These are phyloP conservation scores for Creontiades dilutus DNA, from an alignment of 2,888 invertebrate species.

Conservation along the genomic window DNA sequence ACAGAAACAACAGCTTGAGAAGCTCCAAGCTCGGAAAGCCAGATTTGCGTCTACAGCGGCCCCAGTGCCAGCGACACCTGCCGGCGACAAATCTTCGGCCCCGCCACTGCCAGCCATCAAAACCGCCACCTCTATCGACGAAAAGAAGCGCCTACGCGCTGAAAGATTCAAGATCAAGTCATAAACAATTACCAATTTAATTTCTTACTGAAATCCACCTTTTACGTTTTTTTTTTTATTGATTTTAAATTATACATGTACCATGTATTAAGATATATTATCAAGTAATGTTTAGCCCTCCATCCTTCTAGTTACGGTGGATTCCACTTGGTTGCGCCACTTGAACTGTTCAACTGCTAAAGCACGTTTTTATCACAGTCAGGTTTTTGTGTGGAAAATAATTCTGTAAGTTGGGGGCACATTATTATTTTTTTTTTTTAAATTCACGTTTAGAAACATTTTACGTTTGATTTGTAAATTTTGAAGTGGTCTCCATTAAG, in stretches of 20 bases:
- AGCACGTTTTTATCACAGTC: background rate
- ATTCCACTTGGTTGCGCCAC: background rate
- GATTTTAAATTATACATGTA: background rate
- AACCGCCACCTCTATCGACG: conserved; percentile 73
- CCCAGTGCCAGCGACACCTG: conserved; percentile 27
- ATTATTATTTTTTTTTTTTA: no score
- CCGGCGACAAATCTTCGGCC: conserved; percentile 55
- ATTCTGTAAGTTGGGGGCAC: no score
- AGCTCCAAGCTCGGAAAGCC: conserved; percentile 78
- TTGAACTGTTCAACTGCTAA: background rate
- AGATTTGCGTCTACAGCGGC: conserved; percentile 77
- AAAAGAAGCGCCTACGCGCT: conserved; percentile 76
- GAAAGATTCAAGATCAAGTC: conserved; percentile 76
- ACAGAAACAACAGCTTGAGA: conserved; percentile 76
- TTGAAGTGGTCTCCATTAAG: no score
- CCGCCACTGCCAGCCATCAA: conserved; percentile 73
- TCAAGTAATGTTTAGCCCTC: background rate
- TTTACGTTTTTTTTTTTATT: background rate
- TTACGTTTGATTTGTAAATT: no score
- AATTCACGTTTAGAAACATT: no score
- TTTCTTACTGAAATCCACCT: background rate
- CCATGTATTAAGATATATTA: background rate
- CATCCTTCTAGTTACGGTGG: background rate
- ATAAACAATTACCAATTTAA: conserved; percentile 6
- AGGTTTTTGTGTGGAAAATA: no score